Base-by-base conservation (phyloP, 53 echinoderm and acorn worm genomes). In the Mesocentrotus franciscanus region DNA sequence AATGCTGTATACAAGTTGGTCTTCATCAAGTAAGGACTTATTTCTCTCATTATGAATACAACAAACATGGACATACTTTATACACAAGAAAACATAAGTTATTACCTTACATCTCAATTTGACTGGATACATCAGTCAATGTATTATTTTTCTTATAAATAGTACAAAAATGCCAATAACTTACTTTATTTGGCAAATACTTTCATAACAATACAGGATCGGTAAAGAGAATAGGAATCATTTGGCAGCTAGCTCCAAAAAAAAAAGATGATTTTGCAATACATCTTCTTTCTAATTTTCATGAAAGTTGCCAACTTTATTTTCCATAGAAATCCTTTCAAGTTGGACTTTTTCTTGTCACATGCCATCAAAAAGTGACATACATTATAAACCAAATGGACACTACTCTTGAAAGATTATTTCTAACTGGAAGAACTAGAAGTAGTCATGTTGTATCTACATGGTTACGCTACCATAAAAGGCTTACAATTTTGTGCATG, bases 131-230 rank as follows among this genome's bases (percentile, higher is more conserved):
- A 85, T 72, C 95, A 85, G 95, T 87, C 95, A 87, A 35, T 85
- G 95, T 60, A 93, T 93, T 81, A 58, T 57, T 93, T 93, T 93
- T 93, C 66, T 94, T 94, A 94, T 94, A 94, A 94, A 94, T 94
- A 85, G 95, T 94, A 94, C 95, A 94, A 94, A 94, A 94, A 94
- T 94, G 95, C 95, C 95, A 94, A 94, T 94, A 94, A 94, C 70
- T 94, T 94, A 94, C 39, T 94, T 94, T 56, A 71, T 94, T 94
- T 94, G 95, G 95, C 95, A 94, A 94, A 94, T 94, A 94, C 85
- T 94, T 94, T 94, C 87, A 68, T 94, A 71, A 94, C 95, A 94
- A 94, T 94, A 94, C 95, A 85, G 95, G 95, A 94, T 94, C 87
- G 59, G 58, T 87, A 62, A 94, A 94, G 60, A 87, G 39, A 85